Evolutionary conservation across 2,797 vertebrate species (phyloP), one percentile per base, ranked within the genome.

Genomic region (Epinephelus awoara): DNA sequence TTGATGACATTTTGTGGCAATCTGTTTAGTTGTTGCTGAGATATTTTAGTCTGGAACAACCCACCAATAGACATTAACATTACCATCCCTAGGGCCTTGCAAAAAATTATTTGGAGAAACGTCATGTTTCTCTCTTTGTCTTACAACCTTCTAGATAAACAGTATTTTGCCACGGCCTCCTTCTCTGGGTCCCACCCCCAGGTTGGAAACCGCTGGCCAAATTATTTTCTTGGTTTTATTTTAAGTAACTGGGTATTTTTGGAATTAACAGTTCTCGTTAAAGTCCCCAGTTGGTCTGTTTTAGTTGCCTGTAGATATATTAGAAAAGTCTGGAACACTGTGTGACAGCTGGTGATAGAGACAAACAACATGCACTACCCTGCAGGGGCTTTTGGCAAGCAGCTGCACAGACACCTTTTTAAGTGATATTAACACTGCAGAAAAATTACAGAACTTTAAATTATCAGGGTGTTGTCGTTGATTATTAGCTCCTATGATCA

Each of bases 301-400:
- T 77, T 25, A 46, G 49, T 80, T 67, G 63, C 65, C 68, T 65
- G 46, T 49, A 80, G 79, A 76, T 50, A 54, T 27, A 73, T 56
- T 42, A 52, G 46, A 62, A 56, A 56, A 58, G 69, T 57, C 65
- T 77, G 72, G 62, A 85, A 79, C 49, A 18, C 25, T n/a, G 66
- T 73, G 50, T 80, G 79, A 76, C 73, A 69, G 83, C 82, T 79
- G 67, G 74, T 75, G 89, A 88, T 51, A 15, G 80, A 88, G 82
- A 82, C 58, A 42, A 51, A 83, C 82, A 90, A 77, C 88, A 83
- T 67, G 71, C 85, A 25, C 74, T 6, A 6, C 72, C 67, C 78
- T 62, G 77, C 65, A 54, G 67, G 66, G 67, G 56, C 74, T 67
- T 74, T 79, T 85, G 81, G 75, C 82, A 79, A 58, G 51, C 72